Percentiles rank a stretch among this genome's conserved stretches.
phyloP scores from a whole-genome alignment of 1,140 invertebrate species.

The Pachypeltis micranthus region DNA sequence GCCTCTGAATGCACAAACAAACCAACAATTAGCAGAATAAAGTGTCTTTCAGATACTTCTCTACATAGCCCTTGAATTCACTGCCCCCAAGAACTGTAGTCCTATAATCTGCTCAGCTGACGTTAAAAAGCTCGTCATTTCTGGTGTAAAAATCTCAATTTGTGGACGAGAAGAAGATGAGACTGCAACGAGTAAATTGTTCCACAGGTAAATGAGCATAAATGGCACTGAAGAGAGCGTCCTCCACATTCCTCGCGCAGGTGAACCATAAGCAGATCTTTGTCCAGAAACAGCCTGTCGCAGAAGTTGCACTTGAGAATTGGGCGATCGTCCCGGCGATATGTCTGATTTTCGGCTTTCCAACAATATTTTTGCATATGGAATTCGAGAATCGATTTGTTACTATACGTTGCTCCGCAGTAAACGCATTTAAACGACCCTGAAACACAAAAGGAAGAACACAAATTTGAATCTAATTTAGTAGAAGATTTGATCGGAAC shows the following conservation, averaged over 20 bases:
- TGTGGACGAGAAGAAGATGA: neutral
- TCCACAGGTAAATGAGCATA: neutral
- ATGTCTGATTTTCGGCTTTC: neutral
- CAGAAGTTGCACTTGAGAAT: constrained; percentile 39
- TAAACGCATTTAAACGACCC: neutral
- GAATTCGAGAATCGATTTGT: neutral
- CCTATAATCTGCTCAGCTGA: too few species aligned
- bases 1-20: too few species aligned
- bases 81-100: too few species aligned
- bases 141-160: neutral
- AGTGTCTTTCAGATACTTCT: too few species aligned
- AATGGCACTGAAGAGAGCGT: neutral
- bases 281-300: constrained; percentile 31
- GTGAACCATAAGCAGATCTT: constrained; percentile 18
- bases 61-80: too few species aligned
- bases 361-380: neutral
- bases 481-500: too few species aligned
- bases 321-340: constrained; percentile 20
- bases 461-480: too few species aligned
- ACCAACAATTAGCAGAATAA: too few species aligned
- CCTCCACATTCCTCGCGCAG: neutral
- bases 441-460: too few species aligned
- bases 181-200: neutral
- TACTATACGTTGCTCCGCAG: neutral
- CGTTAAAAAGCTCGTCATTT: too few species aligned